Evolutionary conservation across 2,113 vertebrate genomes (phyloP).

Genomic region (Aptenodytes forsteri): DNA sequence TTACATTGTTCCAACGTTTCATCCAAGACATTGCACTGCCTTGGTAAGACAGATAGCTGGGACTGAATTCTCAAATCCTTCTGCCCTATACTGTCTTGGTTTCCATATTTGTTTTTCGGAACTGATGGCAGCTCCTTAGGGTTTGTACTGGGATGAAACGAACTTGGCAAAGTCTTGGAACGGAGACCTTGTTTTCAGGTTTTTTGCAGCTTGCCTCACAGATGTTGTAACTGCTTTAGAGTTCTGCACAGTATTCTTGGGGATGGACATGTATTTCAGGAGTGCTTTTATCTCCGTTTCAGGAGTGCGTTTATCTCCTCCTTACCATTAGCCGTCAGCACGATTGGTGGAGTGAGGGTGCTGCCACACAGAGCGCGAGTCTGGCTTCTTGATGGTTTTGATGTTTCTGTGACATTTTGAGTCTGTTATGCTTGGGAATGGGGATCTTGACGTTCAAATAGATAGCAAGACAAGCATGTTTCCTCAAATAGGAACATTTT

Average conservation of each 20-base stretch:
- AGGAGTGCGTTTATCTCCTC: not conserved
- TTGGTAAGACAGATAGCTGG: not conserved
- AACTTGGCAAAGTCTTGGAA: not conserved
- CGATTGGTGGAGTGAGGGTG: not conserved
- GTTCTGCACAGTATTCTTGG: not conserved
- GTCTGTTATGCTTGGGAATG: not conserved
- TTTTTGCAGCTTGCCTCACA: not conserved
- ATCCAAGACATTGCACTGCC: not conserved
- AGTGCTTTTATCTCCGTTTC: not conserved
- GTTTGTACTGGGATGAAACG: not conserved
- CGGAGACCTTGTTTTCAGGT: not conserved
- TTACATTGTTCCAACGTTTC: rapidly evolving
- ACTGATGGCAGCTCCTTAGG: not conserved
- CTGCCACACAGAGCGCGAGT: not conserved
- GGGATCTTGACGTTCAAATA: not conserved
- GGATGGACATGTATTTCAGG: not conserved
- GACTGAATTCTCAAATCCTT: not conserved
- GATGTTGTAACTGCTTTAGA: not conserved
- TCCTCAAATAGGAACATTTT: not conserved
- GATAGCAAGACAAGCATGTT: not conserved
- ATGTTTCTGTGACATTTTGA: not conserved
- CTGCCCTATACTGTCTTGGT: not conserved
- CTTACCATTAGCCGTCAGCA: not conserved
- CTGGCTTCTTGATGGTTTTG: not conserved
- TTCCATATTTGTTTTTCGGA: not conserved